Evolutionary conservation across 2,888 invertebrate species (phyloP), one percentile per base, ranked within the genome.

Genomic region (Meloe dianella): DNA sequence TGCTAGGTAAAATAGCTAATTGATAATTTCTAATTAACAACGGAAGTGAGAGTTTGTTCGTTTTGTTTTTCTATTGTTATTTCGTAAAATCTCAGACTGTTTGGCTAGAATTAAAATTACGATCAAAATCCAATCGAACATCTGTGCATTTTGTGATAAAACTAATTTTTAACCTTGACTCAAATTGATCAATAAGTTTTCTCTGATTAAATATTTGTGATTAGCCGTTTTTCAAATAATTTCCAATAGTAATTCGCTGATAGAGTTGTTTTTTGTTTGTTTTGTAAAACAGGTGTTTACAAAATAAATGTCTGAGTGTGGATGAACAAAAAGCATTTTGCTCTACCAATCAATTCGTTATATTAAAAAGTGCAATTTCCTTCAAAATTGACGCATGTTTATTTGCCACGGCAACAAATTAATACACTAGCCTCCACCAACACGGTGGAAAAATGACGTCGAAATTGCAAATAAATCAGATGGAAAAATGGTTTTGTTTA

Each of bases 1-100:
- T 74, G 95, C 95, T 76, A 91, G 94, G 95, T 95, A 86, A 88
- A 27, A 24, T n/a, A n/a, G n/a, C 1, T n/a, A 0, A 14, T 54
- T 54, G 71, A 29, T 60, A n/a, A 14, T 41, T 38, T 38, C 22
- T 4, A 22, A 60, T 12, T 14, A 22, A 60, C 27, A 57, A 32
- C 22, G 12, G 35, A 58, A 30, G 35, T 20, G 30, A 58, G 58
- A 35, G 14, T 5, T 41, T 41, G 41, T n/a, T 41, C 0, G 32
- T 20, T 58, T n/a, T 14, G 7, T 27, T 27, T 41, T n/a, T 3
- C 5, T n/a, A 3, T 41, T 41, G n/a, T 41, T 41, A 5, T 41
- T 12, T 41, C 4, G 2, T 2, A 10, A 22, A 47, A 47, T 47
- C 8, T 47, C 9, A 38, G 60, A 38, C 60, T 60, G 38, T 38